Base-by-base conservation (phyloP, 2,888 invertebrate genomes). In the Galeopsomyia nigrocyanea region DNA sequence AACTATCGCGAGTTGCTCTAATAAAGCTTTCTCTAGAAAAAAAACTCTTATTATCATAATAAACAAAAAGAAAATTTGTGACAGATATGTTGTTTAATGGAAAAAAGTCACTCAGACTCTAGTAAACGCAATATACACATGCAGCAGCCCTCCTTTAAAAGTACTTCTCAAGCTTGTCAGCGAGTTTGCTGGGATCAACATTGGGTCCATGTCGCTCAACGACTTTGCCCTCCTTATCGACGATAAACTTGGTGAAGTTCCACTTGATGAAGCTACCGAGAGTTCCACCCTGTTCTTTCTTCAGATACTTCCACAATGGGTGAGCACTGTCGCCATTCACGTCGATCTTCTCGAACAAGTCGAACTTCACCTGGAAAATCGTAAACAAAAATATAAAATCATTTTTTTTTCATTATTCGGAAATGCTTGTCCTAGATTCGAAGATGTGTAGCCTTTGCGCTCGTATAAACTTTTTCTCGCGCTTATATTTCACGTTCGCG, bases 231-330 rank as follows among this genome's bases (percentile, higher is more conserved):
- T 92, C 85, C 79, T 91, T 92, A 87, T 94, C 89, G 19, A 95
- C 87, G 71, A 95, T 89, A 87, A 95, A 95, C 84, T 95, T 94
- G 49, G 94, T 91, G 86, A 94, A 95, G 86, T 95, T 94, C 95
- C 95, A 94, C 85, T 95, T 95, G 83, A 95, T 92, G 80, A 92
- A 91, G 80, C 88, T 91, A 31, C 89, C 90, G 13, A 90, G 79
- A 9, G 87, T 87, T 19, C 90, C 90, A 46, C 91, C 90, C 78
- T 88, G 86, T 76, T 88, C 88, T 73, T 87, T 83, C 87, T 92
- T 92, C 83, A 93, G 85, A 80, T 90, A 92, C 76, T 91, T 91
- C 90, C 90, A 92, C 64, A 92, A 78, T 0, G 92, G 92, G 87
- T 90, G 89, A 2, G 91, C 89, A 58, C 87, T 84, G n/a, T 90